A percentile compares a stretch with the other conserved stretches of the same genome.
These are phyloP conservation scores for human (Homo sapiens) DNA, from an alignment of 2,113 vertebrate species.

Conservation along the genomic window DNA sequence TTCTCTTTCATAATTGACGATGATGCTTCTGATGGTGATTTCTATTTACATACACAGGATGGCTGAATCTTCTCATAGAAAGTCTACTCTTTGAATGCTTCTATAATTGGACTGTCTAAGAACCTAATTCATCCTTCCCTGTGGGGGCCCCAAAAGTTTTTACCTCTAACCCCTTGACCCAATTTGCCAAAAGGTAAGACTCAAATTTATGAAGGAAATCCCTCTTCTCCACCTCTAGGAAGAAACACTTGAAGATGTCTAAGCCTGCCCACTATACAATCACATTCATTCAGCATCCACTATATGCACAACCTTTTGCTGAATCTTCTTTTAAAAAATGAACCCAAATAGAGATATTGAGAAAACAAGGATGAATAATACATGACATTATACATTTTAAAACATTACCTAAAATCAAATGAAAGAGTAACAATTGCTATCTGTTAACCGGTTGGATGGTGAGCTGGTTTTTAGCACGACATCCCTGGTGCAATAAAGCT, in stretches of 20 bases:
- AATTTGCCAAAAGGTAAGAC: slow-evolving; percentile 10
- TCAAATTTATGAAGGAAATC: slow-evolving; percentile 31
- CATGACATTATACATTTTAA: background rate
- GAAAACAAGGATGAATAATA: slow-evolving; percentile 15
- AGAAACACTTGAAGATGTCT: background rate
- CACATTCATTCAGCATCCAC: background rate
- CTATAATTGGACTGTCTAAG: slow-evolving; percentile 35
- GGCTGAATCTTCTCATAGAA: slow-evolving; percentile 25
- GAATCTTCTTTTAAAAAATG: background rate
- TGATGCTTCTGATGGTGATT: background rate
- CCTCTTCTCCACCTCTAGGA: background rate
- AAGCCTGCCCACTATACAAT: background rate
- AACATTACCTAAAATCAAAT: background rate
- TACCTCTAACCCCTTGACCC: background rate
- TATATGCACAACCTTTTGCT: background rate
- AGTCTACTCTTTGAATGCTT: slow-evolving; percentile 36
- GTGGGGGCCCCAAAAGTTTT: background rate
- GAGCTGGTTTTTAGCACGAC: background rate
- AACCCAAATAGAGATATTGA: background rate
- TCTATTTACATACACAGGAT: background rate
- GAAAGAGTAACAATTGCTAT: background rate
- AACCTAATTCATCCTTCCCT: slow-evolving; percentile 20
- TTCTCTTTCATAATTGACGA: slow-evolving; percentile 7
- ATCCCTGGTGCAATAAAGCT: background rate
- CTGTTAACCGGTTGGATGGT: background rate